Evolutionary conservation across 2,113 vertebrate species (phyloP).

Genomic region (Paraplagusia blochii): DNA sequence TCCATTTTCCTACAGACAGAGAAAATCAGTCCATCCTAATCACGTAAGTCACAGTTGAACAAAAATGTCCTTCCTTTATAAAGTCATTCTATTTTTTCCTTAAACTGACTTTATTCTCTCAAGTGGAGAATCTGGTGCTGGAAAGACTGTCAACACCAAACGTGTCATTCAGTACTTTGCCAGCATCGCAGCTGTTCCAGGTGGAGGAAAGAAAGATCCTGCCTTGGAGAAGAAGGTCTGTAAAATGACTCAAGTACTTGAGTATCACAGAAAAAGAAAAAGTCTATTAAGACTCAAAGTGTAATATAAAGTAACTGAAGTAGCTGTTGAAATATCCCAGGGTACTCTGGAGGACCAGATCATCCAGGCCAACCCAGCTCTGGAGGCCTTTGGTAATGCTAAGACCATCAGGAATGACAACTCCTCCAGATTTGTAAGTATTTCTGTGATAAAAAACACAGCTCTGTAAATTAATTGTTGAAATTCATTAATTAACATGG

Average conservation of each 20-base stretch:
- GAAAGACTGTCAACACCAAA: constrained; percentile 6
- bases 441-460: background rate
- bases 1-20: constrained; percentile 54
- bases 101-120: background rate
- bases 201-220: constrained; percentile 81
- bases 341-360: background rate
- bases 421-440: constrained; percentile 3
- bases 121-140: constrained; percentile 83
- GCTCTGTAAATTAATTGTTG: too few relatives aligned
- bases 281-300: too few relatives aligned
- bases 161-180: constrained; percentile 7
- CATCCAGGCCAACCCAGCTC: background rate
- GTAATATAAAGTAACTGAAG: too few relatives aligned
- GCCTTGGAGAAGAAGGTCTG: constrained; percentile 77
- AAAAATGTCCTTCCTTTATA: constrained; percentile 14
- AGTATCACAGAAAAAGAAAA: too few relatives aligned
- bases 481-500: too few relatives aligned
- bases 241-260: too few relatives aligned
- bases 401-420: constrained; percentile 1
- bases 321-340: background rate
- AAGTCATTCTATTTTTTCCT: background rate
- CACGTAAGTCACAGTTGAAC: constrained; percentile 51
- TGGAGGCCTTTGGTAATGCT: background rate
- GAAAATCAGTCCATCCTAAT: constrained; percentile 69
- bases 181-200: background rate